phyloP scores from a whole-genome alignment of 2,797 vertebrate species.

The Pogonophryne albipinna region DNA sequence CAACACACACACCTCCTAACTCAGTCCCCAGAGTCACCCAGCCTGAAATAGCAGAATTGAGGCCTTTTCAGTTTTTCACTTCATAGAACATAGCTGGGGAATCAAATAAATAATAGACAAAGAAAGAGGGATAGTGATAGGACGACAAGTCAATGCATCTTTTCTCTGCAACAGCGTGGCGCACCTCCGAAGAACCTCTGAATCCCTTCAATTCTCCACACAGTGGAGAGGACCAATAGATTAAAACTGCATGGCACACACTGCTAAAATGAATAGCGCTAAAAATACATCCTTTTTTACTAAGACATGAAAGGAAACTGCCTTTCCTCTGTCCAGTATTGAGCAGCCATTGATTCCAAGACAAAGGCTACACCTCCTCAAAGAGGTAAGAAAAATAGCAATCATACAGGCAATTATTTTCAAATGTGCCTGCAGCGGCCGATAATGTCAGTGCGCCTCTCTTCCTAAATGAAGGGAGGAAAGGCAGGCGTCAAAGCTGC shows the following conservation, averaged over 20 bases:
- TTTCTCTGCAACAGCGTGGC: conserved; percentile 75
- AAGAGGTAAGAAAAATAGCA: conserved; percentile 87
- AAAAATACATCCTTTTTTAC: conserved; percentile 86
- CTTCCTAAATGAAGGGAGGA: conserved; percentile 81
- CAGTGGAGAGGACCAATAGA: conserved; percentile 77
- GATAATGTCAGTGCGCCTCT: conserved; percentile 85
- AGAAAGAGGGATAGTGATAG: conserved; percentile 78
- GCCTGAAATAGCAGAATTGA: conserved; percentile 80
- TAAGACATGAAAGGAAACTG: conserved; percentile 84
- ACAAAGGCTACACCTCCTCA: conserved; percentile 87
- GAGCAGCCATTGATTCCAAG: conserved; percentile 86
- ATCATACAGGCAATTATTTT: conserved; percentile 88
- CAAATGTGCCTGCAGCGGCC: conserved; percentile 85
- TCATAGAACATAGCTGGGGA: conserved; percentile 74
- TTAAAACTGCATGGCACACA: conserved; percentile 84
- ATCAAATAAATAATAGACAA: conserved; percentile 84
- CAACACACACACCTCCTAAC: conserved; percentile 47
- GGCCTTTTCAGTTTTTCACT: conserved; percentile 81
- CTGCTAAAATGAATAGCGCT: conserved; percentile 82
- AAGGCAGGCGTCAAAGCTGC: conserved; percentile 78
- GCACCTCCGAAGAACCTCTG: conserved; percentile 77
- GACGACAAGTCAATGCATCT: conserved; percentile 81
- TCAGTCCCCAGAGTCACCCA: conserved; percentile 64
- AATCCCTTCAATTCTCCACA: conserved; percentile 76
- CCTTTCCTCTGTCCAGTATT: conserved; percentile 86